Base-by-base conservation (phyloP, 2,888 invertebrate species). In the Drosophila anomelani region DNA sequence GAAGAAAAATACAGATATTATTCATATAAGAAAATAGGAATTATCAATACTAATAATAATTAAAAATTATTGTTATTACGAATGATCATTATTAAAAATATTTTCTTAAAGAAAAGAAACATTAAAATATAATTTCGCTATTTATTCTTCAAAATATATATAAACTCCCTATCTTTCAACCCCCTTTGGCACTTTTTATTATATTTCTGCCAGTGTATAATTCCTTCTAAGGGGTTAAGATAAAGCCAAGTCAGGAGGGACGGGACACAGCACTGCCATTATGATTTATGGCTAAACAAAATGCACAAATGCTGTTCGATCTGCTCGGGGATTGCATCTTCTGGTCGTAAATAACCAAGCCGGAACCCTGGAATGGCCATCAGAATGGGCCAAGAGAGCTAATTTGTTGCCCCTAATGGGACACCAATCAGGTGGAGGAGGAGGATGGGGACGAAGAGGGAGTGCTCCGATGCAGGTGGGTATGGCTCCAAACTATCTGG, bases 401-500 rank as follows among this genome's bases (percentile, higher is more conserved):
- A 82, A 82, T 82, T 82, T 81, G 81, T 82, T 79, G 87, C 85
- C 68, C 87, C 87, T 81, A 86, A 81, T 84, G 87, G 87, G 71
- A 77, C 82, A 70, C 69, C 71, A 63, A 59, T 75, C 64, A 66
- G 63, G 75, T 17, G 55, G 49, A 12, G 15, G 17, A n/a, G n/a
- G n/a, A n/a, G n/a, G n/a, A n/a, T n/a, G n/a, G n/a, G n/a, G n/a
- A n/a, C n/a, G 23, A 0, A 20, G 7, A 5, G 26, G 9, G 15
- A n/a, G 46, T 39, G 44, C 20, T n/a, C n/a, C 10, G n/a, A 34
- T 15, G 64, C 64, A 64, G 64, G 68, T 67, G 69, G 56, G n/a
- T n/a, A 36, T 39, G 38, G 56, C 17, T 67, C 36, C 53, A 9
- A 17, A 13, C 36, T 36, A 49, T 20, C 66, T 66, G 56, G 32